Evolutionary conservation across 2,888 invertebrate genomes (phyloP), one percentile per base, ranked within the genome.

Genomic region (Leptopilina drosophilae): DNA sequence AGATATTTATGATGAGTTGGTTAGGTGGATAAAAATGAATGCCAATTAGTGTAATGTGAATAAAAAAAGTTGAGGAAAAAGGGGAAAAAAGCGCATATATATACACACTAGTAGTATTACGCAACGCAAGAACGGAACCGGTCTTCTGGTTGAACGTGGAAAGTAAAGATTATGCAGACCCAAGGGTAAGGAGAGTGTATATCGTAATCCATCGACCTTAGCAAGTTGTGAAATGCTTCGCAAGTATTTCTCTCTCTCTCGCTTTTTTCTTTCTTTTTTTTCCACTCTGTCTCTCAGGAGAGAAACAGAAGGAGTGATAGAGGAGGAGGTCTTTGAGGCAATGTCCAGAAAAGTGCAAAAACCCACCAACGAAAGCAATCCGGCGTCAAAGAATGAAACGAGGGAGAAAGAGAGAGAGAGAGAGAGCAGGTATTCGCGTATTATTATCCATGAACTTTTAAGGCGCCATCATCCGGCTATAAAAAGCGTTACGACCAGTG

Each of bases 391-490:
- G 77, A 80, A 77, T 77, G 49, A 76, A 76, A 33, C 33, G 33
- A 33, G 33, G 33, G 33, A 33, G 33, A 33, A 4, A 33, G 33
- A 33, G 33, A 33, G 2, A 33, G 33, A 33, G 33, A 33, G 33
- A 69, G 69, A 46, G 26, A 42, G 69, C 76, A 67, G 82, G 84
- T 82, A 83, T 83, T 79, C 87, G 83, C 78, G 81, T 86, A 85
- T 87, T 86, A 87, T 87, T 89, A 87, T 85, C 82, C 80, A 53
- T 83, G 84, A 84, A 79, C 86, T 85, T 88, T 88, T 88, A 87
- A 87, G 85, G 87, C 85, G 83, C 85, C 85, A 84, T 87, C 85
- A 83, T 81, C 20, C 77, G 80, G 80, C 78, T 77, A 84, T 85
- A 87, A 87, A 87, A 87, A 85, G 73, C 81, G 77, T 77, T 76